These are phyloP conservation scores for Mesorhabditis sp. DNA, from an alignment of 2,888 invertebrate species.

Conservation along the genomic window DNA sequence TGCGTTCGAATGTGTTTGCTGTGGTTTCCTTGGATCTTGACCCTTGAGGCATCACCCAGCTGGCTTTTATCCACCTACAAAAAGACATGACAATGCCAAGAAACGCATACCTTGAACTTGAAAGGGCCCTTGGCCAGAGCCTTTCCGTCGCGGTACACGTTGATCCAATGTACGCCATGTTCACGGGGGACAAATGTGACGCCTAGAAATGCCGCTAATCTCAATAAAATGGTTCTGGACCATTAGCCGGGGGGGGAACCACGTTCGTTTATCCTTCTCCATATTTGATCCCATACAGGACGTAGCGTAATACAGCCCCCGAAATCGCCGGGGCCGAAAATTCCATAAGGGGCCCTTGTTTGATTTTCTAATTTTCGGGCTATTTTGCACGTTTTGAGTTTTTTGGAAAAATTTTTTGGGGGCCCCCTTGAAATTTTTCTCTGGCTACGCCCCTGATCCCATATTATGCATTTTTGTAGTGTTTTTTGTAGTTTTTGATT, in stretches of 20 bases:
- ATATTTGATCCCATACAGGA: too few species aligned
- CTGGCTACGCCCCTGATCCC: too few species aligned
- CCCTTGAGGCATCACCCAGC: slow-evolving; percentile 84
- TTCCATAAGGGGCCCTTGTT: too few species aligned
- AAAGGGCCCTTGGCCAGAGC: slow-evolving; percentile 95
- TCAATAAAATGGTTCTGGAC: too few species aligned
- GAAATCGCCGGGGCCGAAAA: too few species aligned
- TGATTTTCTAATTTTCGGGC: too few species aligned
- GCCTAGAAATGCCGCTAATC: slow-evolving; percentile 61
- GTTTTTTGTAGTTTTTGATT: too few species aligned
- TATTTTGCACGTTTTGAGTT: too few species aligned
- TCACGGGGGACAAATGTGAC: slow-evolving; percentile 95
- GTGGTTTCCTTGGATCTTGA: slow-evolving; percentile 79
- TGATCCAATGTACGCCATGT: slow-evolving; percentile 88
- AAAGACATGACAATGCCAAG: background rate
- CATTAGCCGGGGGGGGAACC: background rate
- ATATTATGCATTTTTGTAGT: too few species aligned
- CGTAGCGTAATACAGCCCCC: too few species aligned
- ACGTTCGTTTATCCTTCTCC: background rate
- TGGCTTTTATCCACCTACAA: slow-evolving; percentile 30
- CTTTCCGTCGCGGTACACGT: slow-evolving; percentile 87
- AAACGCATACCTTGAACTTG: slow-evolving; percentile 78
- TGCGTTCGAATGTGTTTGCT: slow-evolving; percentile 89
- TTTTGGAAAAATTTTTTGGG: too few species aligned
- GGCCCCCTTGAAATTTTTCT: too few species aligned